Evolutionary conservation across 2,888 invertebrate genomes (phyloP), one percentile per base, ranked within the genome.

Genomic region (Euplagia quadripunctaria): DNA sequence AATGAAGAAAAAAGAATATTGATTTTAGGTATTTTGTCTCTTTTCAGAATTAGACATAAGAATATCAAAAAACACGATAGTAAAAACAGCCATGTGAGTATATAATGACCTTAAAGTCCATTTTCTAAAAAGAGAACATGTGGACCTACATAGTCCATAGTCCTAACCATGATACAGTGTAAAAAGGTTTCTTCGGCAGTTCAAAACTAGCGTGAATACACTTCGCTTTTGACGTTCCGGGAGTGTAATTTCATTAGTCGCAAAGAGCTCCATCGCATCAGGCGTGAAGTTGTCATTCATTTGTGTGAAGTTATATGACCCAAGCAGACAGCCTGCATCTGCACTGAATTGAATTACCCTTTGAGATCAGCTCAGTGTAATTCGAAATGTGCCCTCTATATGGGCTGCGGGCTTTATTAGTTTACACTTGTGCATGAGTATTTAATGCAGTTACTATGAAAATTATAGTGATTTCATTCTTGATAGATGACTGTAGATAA

Each of bases 161-260:
- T 7, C 12, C 31, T 2, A 52, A 68, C 52, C n/a, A 20, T 12
- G 58, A 68, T 17, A 66, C 43, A 52, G 17, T 64, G 11, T 79
- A 77, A 76, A 73, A 74, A 77, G 52, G 72, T 66, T 76, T 61
- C 70, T 81, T 78, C 71, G 69, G 64, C 67, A 61, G 74, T 75
- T 71, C 73, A 78, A 79, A 85, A 80, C 81, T 75, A 80, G 75
- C 70, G 79, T 79, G 79, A 84, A 88, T 86, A 85, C 80, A 85
- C 78, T 79, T 77, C 76, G 74, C 81, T 80, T 84, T 80, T 76
- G 81, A 84, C 80, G 87, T 89, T 87, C 86, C 85, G 83, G 83
- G 84, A 86, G 87, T 87, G 89, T 89, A 93, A 93, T 92, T 93
- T 92, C 92, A 92, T 93, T 92, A 91, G 90, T 88, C 86, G 87